A percentile compares a stretch with the other conserved stretches of the same genome.
Conservation (phyloP, 2,113 vertebrate species). For the Vulpes ferrilata region DNA sequence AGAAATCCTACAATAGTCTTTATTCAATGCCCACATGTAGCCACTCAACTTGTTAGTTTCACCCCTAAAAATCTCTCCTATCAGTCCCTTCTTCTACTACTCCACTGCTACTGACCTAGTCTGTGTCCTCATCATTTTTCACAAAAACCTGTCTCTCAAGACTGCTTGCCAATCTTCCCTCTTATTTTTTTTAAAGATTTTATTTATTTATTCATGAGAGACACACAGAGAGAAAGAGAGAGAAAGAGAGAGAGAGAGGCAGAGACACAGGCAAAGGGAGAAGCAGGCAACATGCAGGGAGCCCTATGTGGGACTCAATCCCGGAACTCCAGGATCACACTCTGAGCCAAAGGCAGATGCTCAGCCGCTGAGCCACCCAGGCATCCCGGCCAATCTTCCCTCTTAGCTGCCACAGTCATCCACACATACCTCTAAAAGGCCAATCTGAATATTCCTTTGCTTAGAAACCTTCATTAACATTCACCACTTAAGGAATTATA, state of each 20-base stretch:
- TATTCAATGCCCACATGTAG: background rate
- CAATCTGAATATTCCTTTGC: background rate
- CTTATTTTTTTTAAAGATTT: too few relatives aligned
- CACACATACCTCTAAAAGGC: background rate
- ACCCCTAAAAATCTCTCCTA: background rate
- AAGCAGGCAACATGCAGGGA: too few relatives aligned
- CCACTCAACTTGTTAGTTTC: slow-evolving; percentile 27
- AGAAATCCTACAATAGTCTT: slow-evolving; percentile 15
- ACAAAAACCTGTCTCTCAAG: background rate
- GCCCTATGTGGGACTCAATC: too few relatives aligned
- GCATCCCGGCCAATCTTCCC: background rate
- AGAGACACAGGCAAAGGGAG: too few relatives aligned
- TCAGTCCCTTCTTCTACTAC: background rate
- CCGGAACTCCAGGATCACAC: too few relatives aligned
- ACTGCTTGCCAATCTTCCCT: background rate
- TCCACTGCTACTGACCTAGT: background rate
- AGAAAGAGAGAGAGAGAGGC: too few relatives aligned
- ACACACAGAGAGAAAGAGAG: too few relatives aligned
- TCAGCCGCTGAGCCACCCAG: too few relatives aligned
- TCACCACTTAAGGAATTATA: slow-evolving; percentile 47
- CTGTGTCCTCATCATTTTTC: background rate
- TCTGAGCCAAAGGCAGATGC: too few relatives aligned
- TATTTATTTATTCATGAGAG: too few relatives aligned
- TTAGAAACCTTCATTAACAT: background rate
- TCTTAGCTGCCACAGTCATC: background rate